Evolutionary conservation across 2,888 invertebrate species (phyloP).

Genomic region (Yponomeuta plumbellus): DNA sequence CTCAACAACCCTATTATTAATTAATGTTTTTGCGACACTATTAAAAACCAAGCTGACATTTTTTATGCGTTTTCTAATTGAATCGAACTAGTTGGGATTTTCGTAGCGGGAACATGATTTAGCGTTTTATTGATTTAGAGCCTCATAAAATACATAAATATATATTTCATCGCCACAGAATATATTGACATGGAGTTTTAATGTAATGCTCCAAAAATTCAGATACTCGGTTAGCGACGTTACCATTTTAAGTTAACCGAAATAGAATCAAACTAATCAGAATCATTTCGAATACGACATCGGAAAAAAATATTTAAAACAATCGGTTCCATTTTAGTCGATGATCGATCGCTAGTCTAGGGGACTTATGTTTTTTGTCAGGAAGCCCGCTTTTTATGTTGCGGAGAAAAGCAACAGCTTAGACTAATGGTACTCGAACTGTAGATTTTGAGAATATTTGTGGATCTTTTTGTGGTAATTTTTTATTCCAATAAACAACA

Average conservation of each 20-base stretch:
- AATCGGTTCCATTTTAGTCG: neutral
- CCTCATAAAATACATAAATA: neutral
- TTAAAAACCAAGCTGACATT: slow-evolving; percentile 10
- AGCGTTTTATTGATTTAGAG: neutral
- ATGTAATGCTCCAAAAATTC: neutral
- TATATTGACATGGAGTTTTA: too few relatives aligned
- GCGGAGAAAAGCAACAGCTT: too few relatives aligned
- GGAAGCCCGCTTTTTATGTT: too few relatives aligned
- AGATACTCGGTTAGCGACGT: neutral
- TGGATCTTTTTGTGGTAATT: neutral
- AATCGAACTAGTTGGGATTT: neutral
- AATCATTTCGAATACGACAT: neutral
- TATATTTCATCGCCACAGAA: neutral
- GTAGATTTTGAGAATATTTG: neutral
- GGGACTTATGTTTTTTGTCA: too few relatives aligned
- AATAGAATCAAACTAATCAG: neutral
- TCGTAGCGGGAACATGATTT: neutral
- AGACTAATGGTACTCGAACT: neutral
- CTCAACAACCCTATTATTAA: too few relatives aligned
- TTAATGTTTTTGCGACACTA: slow-evolving; percentile 4
- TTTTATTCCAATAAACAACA: too few relatives aligned
- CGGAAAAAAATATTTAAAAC: neutral
- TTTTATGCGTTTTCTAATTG: slow-evolving; percentile 15
- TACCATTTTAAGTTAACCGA: neutral
- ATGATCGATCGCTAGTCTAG: neutral